phyloP scores from a whole-genome alignment of 1,140 invertebrate species.

The Calosoma granatense region DNA sequence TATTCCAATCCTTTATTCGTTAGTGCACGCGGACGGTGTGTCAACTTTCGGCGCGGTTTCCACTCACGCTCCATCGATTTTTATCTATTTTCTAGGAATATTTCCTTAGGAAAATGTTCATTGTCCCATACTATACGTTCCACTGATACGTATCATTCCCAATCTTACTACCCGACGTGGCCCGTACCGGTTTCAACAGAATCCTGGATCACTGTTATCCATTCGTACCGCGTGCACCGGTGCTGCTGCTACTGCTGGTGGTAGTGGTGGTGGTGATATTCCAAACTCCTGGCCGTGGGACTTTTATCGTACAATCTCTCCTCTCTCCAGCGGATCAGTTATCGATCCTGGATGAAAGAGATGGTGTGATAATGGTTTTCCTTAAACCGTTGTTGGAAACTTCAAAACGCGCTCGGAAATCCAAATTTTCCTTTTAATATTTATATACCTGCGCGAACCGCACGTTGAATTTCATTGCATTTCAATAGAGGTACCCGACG shows the following conservation, averaged over 20 bases:
- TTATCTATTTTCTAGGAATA: conserved; percentile 8
- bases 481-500: not conserved
- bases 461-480: not conserved
- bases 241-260: no score
- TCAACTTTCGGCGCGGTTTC: not conserved
- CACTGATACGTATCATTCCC: not conserved
- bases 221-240: no score
- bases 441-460: not conserved
- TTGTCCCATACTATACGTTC: not conserved
- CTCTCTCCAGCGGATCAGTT: not conserved
- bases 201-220: no score
- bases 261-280: no score
- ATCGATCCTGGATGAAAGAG: conserved; percentile 1
- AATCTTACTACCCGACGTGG: not conserved
- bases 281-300: no score
- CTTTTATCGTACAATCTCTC: not conserved
- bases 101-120: not conserved
- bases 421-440: conserved; percentile 7
- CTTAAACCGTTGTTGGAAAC: not conserved
- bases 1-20: conserved; percentile 5
- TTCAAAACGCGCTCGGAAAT: conserved; percentile 4
- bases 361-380: conserved; percentile 5
- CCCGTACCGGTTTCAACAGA: not conserved
- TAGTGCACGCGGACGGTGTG: not conserved
- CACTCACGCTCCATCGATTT: not conserved